These are phyloP conservation scores for Nemoura dubitans DNA, from an alignment of 2,888 invertebrate species.

Conservation along the genomic window DNA sequence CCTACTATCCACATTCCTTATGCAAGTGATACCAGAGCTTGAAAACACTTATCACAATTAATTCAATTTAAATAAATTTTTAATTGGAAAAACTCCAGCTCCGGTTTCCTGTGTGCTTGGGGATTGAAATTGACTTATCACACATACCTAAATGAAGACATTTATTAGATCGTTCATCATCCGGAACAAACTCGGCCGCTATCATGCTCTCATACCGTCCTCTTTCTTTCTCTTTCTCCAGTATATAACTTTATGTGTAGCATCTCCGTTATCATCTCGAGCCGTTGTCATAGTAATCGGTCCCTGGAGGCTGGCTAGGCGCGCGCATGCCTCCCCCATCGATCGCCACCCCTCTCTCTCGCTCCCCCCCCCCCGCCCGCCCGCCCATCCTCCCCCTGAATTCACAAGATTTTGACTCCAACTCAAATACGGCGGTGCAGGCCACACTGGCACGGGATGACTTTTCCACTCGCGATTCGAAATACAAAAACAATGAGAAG, in stretches of 20 bases:
- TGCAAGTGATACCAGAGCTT: background rate
- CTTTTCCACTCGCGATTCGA: background rate
- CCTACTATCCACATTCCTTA: background rate
- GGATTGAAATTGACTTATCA: background rate
- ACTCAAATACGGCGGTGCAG: conserved; percentile 18
- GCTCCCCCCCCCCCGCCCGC: background rate
- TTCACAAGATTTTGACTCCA: conserved; percentile 28
- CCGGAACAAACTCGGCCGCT: background rate
- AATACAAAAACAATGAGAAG: background rate
- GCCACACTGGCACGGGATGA: background rate
- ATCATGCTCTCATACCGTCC: background rate
- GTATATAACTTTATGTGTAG: conserved; percentile 37
- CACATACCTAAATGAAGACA: conserved; percentile 22
- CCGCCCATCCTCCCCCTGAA: conserved; percentile 26
- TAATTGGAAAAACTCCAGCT: background rate
- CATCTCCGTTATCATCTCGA: conserved; percentile 45
- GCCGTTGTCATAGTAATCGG: conserved; percentile 45
- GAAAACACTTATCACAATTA: background rate
- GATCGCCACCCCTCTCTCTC: conserved; percentile 35
- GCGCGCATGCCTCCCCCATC: conserved; percentile 39
- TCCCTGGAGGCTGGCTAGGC: conserved; percentile 42
- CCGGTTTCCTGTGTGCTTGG: background rate
- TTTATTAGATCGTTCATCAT: conserved; percentile 22
- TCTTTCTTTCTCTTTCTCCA: conserved; percentile 36
- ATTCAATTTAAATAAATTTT: background rate